phyloP scores from a whole-genome alignment of 1,140 invertebrate genomes.

The Odontomachus brunneus region DNA sequence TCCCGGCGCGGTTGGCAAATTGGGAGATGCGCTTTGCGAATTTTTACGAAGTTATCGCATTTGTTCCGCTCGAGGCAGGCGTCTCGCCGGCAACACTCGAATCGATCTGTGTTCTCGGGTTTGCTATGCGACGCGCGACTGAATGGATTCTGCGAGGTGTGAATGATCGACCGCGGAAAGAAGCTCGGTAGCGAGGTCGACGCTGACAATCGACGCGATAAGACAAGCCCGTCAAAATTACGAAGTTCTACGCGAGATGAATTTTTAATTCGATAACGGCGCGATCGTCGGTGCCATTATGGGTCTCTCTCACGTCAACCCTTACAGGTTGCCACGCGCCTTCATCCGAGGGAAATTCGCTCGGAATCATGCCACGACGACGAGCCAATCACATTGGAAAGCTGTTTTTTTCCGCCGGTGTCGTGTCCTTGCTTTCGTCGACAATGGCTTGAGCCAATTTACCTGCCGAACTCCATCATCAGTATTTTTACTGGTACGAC shows the following conservation, averaged over 20 bases:
- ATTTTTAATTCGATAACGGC: slow-evolving; percentile 67
- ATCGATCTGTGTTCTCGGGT: not conserved
- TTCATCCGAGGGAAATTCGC: slow-evolving; percentile 14
- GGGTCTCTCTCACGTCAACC: slow-evolving; percentile 10
- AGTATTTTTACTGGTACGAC: slow-evolving; percentile 59
- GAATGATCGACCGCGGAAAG: not conserved
- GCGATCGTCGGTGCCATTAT: slow-evolving; percentile 57
- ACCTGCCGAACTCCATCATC: slow-evolving; percentile 68
- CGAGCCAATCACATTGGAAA: slow-evolving; percentile 76
- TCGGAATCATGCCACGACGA: slow-evolving; percentile 40
- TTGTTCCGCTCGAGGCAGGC: too few relatives aligned
- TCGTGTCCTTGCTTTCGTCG: slow-evolving; percentile 54
- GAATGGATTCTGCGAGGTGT: not conserved
- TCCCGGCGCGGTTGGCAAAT: too few relatives aligned
- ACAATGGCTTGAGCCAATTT: slow-evolving; percentile 74
- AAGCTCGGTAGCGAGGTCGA: slow-evolving; percentile 25
- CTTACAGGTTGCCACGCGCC: slow-evolving; percentile 9
- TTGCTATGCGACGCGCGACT: not conserved
- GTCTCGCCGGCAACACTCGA: too few relatives aligned
- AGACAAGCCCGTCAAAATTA: slow-evolving; percentile 46
- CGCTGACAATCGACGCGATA: slow-evolving; percentile 26
- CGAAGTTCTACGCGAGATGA: slow-evolving; percentile 50
- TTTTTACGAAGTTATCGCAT: too few relatives aligned
- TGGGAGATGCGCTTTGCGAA: too few relatives aligned
- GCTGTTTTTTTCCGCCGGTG: slow-evolving; percentile 55